Base-by-base conservation (phyloP, 1,140 invertebrate species). In the Ceratina calcarata region DNA sequence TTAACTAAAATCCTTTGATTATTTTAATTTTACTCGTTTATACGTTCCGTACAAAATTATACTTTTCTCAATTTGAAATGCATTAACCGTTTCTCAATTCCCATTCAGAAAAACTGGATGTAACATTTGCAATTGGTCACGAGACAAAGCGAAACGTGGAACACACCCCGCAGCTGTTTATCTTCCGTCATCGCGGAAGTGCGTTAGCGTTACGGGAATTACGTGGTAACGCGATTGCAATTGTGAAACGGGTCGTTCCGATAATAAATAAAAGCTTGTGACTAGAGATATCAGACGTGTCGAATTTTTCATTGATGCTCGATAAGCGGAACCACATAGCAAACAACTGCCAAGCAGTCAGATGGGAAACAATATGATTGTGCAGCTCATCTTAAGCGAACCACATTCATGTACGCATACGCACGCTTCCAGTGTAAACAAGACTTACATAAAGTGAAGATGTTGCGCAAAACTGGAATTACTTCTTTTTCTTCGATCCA, bases 151-250 rank as follows among this genome's bases (percentile, higher is more conserved):
- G 3, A 45, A 45, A 10, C 37, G 37, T 10, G 37, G 7, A 45
- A 45, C 37, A 45, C 37, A 45, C 37, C 37, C 37, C 37, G 37
- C 37, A 45, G 37, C 37, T 45, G 37, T 45, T 45, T 45, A 45
- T 45, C 37, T 45, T 45, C 37, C 37, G 37, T 45, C 37, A 45
- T 45, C 66, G 49, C 81, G 81, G 80, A 83, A 83, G 80, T 77
- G 24, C 53, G 62, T 70, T 18, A 45, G 22, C 18, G 76, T 20
- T 24, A 51, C 15, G 3, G 3, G 4, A 53, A 65, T n/a, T 12
- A 13, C 22, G 53, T 6, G 55, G 22, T 61, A 80, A 62, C 20
- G 32, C 77, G 20, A 51, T 45, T 45, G 10, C 27, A 69, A 57
- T 45, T 51, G 71, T n/a, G 20, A 78, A 82, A 77, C 45, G 22